Evolutionary conservation across 2,113 vertebrate species (phyloP), one percentile per base, ranked within the genome.

Genomic region (Larimichthys crocea): DNA sequence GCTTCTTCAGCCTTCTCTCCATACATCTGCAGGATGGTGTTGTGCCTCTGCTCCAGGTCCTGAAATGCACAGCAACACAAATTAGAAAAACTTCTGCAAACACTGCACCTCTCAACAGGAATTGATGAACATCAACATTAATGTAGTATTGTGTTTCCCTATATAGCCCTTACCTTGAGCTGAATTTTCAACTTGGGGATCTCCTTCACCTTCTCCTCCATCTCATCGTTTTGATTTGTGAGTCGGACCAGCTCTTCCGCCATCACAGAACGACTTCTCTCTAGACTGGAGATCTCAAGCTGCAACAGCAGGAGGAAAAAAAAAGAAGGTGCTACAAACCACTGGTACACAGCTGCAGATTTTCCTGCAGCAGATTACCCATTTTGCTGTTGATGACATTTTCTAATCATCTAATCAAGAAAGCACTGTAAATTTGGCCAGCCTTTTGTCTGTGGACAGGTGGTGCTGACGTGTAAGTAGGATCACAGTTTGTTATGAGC

Each of bases 21-120:
- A 44, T 99, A 99, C 98, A 99, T 99, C 93, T 99, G 98, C 66
- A 99, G 96, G 86, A 99, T 99, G 44, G 98, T 99, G 93, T 99
- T 99, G 94, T 99, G 98, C 55, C 98, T 96, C 80, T 99, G 98
- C 93, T 99, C 97, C 94, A 99, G 93, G 79, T 99, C 98, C 98
- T 99, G 92, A 61, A 82, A 89, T 3, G 15, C 24, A 84, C 19
- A 79, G 16, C 2, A 44, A 50, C 29, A 75, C 3, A 26, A 31
- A 29, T 70, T 3, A 83, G 15, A 80, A 19, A 10, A 60, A 40
- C 14, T 12, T 65, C 12, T 31, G 9, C 26, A 69, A 40, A 60
- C 10, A 49, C 53, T 70, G 2, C 4, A 5, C 22, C 20, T 19
- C 5, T 67, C 12, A 10, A 20, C 22, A 67, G 9, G 1, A 26